These are phyloP conservation scores for Liodrosophila aerea DNA, from an alignment of 2,888 invertebrate species.

Conservation along the genomic window DNA sequence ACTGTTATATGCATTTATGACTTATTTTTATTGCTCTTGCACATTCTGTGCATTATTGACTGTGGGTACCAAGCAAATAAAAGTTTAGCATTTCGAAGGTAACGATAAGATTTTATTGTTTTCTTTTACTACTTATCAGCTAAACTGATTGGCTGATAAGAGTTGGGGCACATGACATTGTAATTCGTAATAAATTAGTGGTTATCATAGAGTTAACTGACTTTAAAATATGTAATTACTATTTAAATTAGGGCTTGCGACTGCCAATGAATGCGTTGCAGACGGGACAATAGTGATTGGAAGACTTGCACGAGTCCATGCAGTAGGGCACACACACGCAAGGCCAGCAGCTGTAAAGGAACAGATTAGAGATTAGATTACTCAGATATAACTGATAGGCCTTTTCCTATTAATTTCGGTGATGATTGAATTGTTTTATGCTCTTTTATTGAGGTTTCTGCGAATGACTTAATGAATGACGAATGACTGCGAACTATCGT, in stretches of 20 bases:
- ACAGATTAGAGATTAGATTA: slow-evolving; percentile 18
- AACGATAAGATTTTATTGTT: neutral
- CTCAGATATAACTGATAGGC: neutral
- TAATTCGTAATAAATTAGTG: neutral
- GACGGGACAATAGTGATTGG: slow-evolving; percentile 38
- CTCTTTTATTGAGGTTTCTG: too few species aligned
- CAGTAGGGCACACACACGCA: slow-evolving; percentile 46
- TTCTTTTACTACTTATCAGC: neutral
- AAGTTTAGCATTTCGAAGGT: neutral
- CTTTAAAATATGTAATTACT: neutral
- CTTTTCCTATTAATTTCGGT: too few species aligned
- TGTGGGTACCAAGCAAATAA: too few species aligned
- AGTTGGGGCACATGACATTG: neutral
- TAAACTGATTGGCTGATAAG: neutral
- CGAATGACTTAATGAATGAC: too few species aligned
- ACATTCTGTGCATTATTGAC: too few species aligned
- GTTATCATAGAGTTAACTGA: too few species aligned
- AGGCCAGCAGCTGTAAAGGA: slow-evolving; percentile 33
- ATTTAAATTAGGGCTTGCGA: neutral
- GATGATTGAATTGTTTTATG: too few species aligned
- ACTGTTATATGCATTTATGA: too few species aligned
- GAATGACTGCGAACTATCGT: too few species aligned
- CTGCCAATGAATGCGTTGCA: slow-evolving; percentile 35
- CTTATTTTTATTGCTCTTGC: too few species aligned
- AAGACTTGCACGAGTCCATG: slow-evolving; percentile 31